Conservation (phyloP, 2,797 vertebrate genomes). For the Sebastes baramenuke region DNA sequence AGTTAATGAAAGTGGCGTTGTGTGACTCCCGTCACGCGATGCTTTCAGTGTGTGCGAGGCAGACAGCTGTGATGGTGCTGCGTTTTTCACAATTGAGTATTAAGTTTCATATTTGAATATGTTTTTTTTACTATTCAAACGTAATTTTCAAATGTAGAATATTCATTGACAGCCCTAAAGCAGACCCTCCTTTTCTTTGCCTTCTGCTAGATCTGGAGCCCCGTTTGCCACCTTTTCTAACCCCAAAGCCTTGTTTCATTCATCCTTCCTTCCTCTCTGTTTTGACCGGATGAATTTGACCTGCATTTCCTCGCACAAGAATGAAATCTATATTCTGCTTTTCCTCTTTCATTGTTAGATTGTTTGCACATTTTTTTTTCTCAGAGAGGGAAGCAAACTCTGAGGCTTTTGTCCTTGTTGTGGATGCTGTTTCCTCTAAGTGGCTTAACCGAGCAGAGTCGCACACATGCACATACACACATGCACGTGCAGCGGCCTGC, state of each 20-base stretch:
- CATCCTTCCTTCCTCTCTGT: slow-evolving; percentile 25
- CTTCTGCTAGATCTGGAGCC: neutral
- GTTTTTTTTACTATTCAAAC: too few species aligned
- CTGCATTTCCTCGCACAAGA: slow-evolving; percentile 58
- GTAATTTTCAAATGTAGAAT: too few species aligned
- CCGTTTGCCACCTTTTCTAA: neutral
- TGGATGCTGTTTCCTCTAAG: slow-evolving; percentile 53
- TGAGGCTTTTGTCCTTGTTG: slow-evolving; percentile 54
- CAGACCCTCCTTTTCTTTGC: neutral
- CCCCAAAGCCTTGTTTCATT: slow-evolving; percentile 2
- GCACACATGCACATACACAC: neutral
- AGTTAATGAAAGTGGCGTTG: too few species aligned
- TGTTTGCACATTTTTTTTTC: slow-evolving; percentile 40
- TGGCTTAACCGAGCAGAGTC: neutral
- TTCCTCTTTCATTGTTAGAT: slow-evolving; percentile 70
- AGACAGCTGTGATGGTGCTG: too few species aligned
- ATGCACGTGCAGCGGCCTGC: slow-evolving; percentile 8
- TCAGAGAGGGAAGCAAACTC: slow-evolving; percentile 52
- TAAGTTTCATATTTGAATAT: too few species aligned
- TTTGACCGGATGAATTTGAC: slow-evolving; percentile 34
- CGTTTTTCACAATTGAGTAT: too few species aligned
- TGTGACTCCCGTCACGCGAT: too few species aligned
- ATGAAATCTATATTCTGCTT: slow-evolving; percentile 67
- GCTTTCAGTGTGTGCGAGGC: too few species aligned
- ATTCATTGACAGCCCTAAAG: too few species aligned